Evolutionary conservation across 30 jellyfish, hydroid and myxozoan genomes (phyloP).

Genomic region (Aurelia sp.): DNA sequence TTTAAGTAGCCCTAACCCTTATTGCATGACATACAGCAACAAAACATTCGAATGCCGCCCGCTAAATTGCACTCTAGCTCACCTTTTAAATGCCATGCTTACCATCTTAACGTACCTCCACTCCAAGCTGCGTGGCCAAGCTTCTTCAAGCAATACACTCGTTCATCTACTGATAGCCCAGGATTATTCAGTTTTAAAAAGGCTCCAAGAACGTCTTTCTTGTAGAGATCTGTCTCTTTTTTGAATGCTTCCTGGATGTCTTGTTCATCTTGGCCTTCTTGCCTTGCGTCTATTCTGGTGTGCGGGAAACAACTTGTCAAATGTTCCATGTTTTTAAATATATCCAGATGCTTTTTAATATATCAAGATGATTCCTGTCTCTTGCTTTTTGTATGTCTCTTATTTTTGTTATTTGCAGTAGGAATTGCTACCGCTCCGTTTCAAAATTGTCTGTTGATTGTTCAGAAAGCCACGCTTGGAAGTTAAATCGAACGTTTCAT

Average conservation of each 20-base stretch:
- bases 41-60: too few relatives aligned
- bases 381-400: too few relatives aligned
- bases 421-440: too few relatives aligned
- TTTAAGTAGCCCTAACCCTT: too few relatives aligned
- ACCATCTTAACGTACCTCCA: slow-evolving; percentile 23
- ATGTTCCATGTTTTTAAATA: slow-evolving; percentile 32
- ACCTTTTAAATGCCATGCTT: too few relatives aligned
- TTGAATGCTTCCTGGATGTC: neutral
- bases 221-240: slow-evolving; percentile 52
- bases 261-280: slow-evolving; percentile 12
- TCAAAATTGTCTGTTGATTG: too few relatives aligned
- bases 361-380: too few relatives aligned
- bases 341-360: neutral
- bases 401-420: too few relatives aligned
- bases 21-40: too few relatives aligned
- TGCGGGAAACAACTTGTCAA: slow-evolving; percentile 28
- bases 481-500: too few relatives aligned
- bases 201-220: slow-evolving; percentile 47
- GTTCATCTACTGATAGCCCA: slow-evolving; percentile 26
- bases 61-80: too few relatives aligned
- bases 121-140: slow-evolving; percentile 57
- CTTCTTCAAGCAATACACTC: neutral
- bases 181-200: slow-evolving; percentile 9
- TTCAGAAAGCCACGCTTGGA: too few relatives aligned
- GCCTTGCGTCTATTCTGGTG: neutral